Evolutionary conservation across 2,797 vertebrate species (phyloP), one percentile per base, ranked within the genome.

Genomic region (Perodicticus potto): DNA sequence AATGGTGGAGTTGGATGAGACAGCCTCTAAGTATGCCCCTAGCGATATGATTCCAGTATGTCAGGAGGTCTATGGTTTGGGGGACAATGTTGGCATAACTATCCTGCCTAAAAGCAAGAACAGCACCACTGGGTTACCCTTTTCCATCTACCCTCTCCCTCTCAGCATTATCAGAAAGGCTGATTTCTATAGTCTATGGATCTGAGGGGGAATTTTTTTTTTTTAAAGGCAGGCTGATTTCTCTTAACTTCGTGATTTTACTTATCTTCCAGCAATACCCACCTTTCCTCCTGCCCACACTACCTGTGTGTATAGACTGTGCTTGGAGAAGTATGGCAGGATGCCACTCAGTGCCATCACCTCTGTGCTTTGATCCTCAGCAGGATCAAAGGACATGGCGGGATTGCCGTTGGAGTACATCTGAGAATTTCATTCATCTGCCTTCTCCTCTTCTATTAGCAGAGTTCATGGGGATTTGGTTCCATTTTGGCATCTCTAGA

Each of bases 401-500:
- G 43, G 81, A 34, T 4, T 69, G 45, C 45, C 65, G 2, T 6
- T 65, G 83, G 40, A 6, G 32, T 32, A 2, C 27, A 7, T 78
- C 63, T 92, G 55, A 77, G 87, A 88, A 84, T 17, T 59, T 63
- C 69, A 43, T 40, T 74, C 63, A 59, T 7, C n/a, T 14, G 63
- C n/a, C 55, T 82, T 92, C 57, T 84, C 40, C 9, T 34, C 82
- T 57, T 45, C 65, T 23, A 25, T n/a, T 25, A 53, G 73, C 59
- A 49, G 63, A 93, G 57, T 61, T 74, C 73, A 86, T 4, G 45
- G 83, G 80, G 65, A 65, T 72, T 43, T 55, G 67, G 37, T 63
- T 93, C 69, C 76, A 80, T 72, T 80, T 32, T 86, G 83, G 40
- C 29, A 72, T 80, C 45, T 89, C 81, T 67, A 49, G 72, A 80